These are phyloP conservation scores for Miltochrista miniata DNA, from an alignment of 2,888 invertebrate species.

Conservation along the genomic window DNA sequence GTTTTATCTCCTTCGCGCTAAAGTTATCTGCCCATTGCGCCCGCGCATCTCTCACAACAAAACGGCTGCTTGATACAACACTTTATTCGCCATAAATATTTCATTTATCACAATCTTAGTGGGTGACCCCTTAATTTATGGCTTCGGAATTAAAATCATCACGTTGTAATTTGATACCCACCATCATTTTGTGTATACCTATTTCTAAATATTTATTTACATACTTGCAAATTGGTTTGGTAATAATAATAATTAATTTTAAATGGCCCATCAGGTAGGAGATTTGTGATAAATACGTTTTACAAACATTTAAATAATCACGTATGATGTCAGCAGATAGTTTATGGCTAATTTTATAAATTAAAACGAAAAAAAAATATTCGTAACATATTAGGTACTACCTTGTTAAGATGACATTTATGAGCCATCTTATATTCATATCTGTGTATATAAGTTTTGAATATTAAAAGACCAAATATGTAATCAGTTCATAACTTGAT, in stretches of 20 bases:
- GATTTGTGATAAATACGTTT: no score
- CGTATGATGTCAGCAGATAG: conserved; percentile 36
- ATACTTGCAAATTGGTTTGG: neutral
- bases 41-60: conserved; percentile 43
- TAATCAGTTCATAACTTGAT: conserved; percentile 56
- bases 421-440: conserved; percentile 57
- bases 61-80: conserved; percentile 45
- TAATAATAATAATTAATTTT: no score
- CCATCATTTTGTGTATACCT: no score
- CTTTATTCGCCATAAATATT: conserved; percentile 55
- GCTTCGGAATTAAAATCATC: conserved; percentile 30
- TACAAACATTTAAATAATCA: conserved; percentile 1
- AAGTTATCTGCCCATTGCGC: conserved; percentile 49
- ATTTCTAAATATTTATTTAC: no score
- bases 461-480: conserved; percentile 4
- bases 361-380: conserved; percentile 50
- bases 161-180: conserved; percentile 16
- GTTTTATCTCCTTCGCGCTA: conserved; percentile 60
- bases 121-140: conserved; percentile 45
- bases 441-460: conserved; percentile 60
- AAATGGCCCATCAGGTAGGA: no score
- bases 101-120: conserved; percentile 49
- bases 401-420: conserved; percentile 59
- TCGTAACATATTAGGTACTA: conserved; percentile 51
- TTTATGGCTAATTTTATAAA: conserved; percentile 50